Evolutionary conservation across 1,140 invertebrate species (phyloP), one percentile per base, ranked within the genome.

Genomic region (Zaprionus kolodkinae): DNA sequence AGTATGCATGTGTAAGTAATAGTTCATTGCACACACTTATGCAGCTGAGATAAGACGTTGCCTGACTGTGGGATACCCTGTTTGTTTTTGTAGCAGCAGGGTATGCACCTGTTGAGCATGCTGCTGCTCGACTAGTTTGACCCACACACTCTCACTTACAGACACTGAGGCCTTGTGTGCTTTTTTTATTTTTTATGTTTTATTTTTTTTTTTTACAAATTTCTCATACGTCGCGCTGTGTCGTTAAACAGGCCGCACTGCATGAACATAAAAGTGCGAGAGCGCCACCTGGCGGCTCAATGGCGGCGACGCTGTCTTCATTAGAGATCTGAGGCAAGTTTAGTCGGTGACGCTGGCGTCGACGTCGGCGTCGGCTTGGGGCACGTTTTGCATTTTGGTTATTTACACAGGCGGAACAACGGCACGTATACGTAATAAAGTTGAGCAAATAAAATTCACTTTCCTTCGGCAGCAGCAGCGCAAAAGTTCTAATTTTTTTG

Each of bases 371-470:
- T 27, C 30, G 50, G 63, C 11, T 40, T 38, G 59, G 45, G 50
- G 50, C 75, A 79, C 84, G 74, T 89, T 88, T 89, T 89, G 85
- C 85, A 89, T 89, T 89, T 89, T 81, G 81, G 84, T 88, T 87
- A 87, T 88, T 87, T 87, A 81, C 77, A 87, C 77, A 87, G 77
- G 84, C 83, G 62, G 81, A 79, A 81, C 85, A 90, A 76, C 86
- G 78, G 78, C 85, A 89, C 85, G 85, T 89, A 89, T 89, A 81
- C 81, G 85, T 89, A 90, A 89, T 90, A 89, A 89, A 89, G 81
- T 89, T 89, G 75, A 90, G 84, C 85, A 89, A 90, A 89, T 90
- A 90, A 89, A 89, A 89, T 89, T 85, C 85, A 89, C 85, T 89
- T 89, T 90, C 86, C 66, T 90, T 89, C 69, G 15, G 40, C 40